Conservation (phyloP, 2,888 invertebrate genomes). For the Eumerus sabulonum region DNA sequence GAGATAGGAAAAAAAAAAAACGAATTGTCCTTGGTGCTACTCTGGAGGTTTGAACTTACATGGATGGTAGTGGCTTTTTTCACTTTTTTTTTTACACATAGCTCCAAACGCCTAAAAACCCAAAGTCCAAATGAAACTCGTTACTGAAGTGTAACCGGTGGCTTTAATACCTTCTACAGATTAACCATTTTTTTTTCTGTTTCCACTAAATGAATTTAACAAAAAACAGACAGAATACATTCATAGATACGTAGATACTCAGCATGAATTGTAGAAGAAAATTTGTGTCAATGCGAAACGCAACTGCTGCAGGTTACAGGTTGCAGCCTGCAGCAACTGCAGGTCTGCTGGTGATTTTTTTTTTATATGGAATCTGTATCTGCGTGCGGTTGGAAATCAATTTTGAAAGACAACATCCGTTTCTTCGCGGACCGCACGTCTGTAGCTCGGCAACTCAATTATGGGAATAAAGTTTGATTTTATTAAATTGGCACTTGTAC, state of each 20-base stretch:
- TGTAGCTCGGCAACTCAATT: constrained; percentile 17
- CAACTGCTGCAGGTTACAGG: constrained; percentile 53
- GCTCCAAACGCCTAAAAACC: constrained; percentile 47
- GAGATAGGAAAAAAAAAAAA: constrained; percentile 30
- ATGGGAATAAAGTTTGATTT: constrained; percentile 52
- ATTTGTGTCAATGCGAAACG: constrained; percentile 66
- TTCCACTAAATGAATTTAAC: constrained; percentile 3
- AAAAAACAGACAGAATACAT: constrained; percentile 4
- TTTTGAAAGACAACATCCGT: constrained; percentile 34
- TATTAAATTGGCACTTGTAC: constrained; percentile 52
- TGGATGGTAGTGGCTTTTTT: constrained; percentile 49
- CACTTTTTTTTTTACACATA: neutral
- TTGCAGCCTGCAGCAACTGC: constrained; percentile 32
- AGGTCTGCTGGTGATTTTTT: no score
- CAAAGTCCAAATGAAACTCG: constrained; percentile 65
- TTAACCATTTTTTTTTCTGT: constrained; percentile 21
- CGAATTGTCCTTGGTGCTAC: constrained; percentile 56
- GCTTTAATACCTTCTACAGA: constrained; percentile 57
- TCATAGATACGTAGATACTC: no score
- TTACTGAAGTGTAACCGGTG: constrained; percentile 61
- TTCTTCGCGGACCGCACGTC: neutral
- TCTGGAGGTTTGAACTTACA: constrained; percentile 65
- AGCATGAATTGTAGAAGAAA: constrained; percentile 3
- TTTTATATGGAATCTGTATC: constrained; percentile 1
- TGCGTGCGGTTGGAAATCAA: constrained; percentile 44